These are phyloP conservation scores for Heliocidaris tuberculata DNA, from an alignment of 35 echinoderm and acorn worm species.

Conservation along the genomic window DNA sequence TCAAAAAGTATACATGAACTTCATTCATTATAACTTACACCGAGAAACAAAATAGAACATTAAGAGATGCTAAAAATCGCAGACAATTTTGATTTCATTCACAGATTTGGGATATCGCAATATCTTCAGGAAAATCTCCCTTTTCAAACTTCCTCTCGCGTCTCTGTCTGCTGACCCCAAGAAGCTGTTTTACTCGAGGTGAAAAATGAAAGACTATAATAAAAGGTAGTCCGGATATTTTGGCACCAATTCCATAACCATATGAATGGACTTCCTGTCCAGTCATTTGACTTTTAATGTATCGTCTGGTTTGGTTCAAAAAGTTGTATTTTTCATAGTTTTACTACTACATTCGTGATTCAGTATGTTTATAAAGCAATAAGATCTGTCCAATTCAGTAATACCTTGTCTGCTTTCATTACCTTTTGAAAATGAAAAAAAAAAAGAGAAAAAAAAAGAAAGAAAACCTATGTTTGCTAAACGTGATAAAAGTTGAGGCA, in stretches of 20 bases:
- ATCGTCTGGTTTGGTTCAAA: not conserved
- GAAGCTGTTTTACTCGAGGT: not conserved
- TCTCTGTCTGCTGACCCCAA: not conserved
- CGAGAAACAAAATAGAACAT: not conserved
- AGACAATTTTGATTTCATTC: slow-evolving; percentile 1
- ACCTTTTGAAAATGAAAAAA: no score
- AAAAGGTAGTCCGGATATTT: not conserved
- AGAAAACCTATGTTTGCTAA: no score
- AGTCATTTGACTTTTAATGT: not conserved
- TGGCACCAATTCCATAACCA: not conserved
- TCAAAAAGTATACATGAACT: not conserved
- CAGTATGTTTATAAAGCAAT: not conserved
- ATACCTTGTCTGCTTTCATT: no score
- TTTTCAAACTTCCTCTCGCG: not conserved
- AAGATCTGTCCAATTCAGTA: no score
- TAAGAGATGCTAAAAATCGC: not conserved
- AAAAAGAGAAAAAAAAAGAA: no score
- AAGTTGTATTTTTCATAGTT: not conserved
- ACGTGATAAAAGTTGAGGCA: no score
- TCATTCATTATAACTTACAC: not conserved
- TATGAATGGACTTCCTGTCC: not conserved
- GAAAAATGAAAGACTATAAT: not conserved
- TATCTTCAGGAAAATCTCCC: not conserved
- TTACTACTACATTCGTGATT: not conserved
- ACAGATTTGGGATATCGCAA: not conserved